Base-by-base conservation (phyloP, 2,888 invertebrate species). In the Sepioteuthis lessoniana region DNA sequence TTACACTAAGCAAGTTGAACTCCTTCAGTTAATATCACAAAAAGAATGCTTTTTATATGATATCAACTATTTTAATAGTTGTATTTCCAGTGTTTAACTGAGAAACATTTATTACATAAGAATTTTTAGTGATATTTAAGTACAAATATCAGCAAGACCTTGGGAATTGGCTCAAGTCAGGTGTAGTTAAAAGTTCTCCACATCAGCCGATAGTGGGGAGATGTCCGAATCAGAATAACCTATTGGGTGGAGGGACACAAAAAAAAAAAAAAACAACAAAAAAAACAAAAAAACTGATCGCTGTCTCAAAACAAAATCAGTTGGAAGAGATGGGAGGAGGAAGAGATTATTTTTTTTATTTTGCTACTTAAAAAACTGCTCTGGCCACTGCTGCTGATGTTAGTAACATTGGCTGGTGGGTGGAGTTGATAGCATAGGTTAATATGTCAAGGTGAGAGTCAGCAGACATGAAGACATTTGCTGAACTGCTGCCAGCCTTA, bases 401-500 rank as follows among this genome's bases (percentile, higher is more conserved):
- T 0, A 21, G 35, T 8, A 37, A 3, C 21, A 13, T n/a, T 35
- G n/a, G 76, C 19, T 76, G n/a, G 76, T 76, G 76, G 76, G 76
- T 76, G 76, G 76, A 35, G 76, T 76, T 76, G n/a, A 76, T 76
- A 76, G n/a, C 1, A 93, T 31, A 93, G 42, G 31, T n/a, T 93
- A 93, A 0, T 42, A 94, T 90, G 50, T 28, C 76, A 76, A 76
- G 76, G 76, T 76, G n/a, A n/a, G n/a, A 76, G 76, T 76, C 76
- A 76, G 76, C 76, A n/a, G 76, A 76, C 76, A 76, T n/a, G 8
- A 76, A 31, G 31, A 76, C 76, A 76, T 10, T 76, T 76, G 0
- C n/a, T n/a, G 76, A 76, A 76, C 76, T 3, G n/a, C 76, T n/a
- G n/a, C n/a, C 16, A 76, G n/a, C 35, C n/a, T 31, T 60, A 60